These are phyloP conservation scores for Trachelus troglodyta DNA, from an alignment of 2,888 invertebrate species.

Conservation along the genomic window DNA sequence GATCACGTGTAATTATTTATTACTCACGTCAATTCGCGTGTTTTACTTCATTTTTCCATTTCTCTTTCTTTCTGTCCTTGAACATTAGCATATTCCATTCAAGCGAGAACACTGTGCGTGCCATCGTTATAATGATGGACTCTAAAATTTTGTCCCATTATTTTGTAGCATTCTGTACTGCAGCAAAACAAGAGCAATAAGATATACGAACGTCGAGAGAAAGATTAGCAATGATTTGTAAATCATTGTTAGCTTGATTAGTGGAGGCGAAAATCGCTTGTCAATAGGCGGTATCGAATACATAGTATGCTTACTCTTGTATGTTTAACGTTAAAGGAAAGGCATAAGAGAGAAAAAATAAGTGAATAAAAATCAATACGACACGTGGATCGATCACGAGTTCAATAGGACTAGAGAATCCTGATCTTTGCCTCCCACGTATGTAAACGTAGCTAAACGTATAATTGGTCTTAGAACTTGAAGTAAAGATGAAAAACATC, in stretches of 20 bases:
- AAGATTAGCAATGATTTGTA: neutral
- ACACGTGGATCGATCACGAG: too few species aligned
- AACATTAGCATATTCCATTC: neutral
- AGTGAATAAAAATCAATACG: too few species aligned
- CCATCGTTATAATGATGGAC: neutral
- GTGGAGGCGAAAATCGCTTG: neutral
- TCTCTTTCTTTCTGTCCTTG: neutral
- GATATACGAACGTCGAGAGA: neutral
- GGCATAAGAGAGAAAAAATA: too few species aligned
- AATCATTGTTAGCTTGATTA: neutral
- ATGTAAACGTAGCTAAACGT: slow-evolving; percentile 4
- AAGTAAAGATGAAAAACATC: slow-evolving; percentile 17
- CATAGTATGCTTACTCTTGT: too few species aligned
- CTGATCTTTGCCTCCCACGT: neutral
- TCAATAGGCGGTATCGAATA: neutral
- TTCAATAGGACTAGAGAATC: too few species aligned
- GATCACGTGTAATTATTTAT: neutral
- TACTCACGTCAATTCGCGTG: neutral
- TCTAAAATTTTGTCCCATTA: neutral
- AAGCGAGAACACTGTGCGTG: neutral
- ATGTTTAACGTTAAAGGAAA: too few species aligned
- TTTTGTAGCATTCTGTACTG: neutral
- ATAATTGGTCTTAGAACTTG: slow-evolving; percentile 5
- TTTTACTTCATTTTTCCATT: neutral
- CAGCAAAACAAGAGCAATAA: neutral